Conservation (phyloP, 2,113 vertebrate species). For the Macrotus californicus region DNA sequence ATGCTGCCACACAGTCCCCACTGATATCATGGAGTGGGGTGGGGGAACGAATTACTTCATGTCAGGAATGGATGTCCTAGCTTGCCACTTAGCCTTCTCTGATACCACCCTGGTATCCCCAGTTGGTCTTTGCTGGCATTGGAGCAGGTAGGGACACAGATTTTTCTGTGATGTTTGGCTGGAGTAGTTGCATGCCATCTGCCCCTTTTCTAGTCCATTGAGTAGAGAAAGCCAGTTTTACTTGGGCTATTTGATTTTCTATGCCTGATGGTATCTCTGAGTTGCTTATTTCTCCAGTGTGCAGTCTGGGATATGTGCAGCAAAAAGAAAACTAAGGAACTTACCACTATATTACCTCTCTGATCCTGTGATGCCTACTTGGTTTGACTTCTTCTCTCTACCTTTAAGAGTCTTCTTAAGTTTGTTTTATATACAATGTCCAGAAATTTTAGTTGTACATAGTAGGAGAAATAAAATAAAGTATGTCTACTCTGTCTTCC, state of each 20-base stretch:
- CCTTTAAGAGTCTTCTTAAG: background rate
- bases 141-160: background rate
- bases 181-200: background rate
- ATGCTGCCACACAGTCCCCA: background rate
- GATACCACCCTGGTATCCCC: background rate
- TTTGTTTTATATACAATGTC: background rate
- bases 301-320: background rate
- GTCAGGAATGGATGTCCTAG: background rate
- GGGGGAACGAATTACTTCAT: background rate
- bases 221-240: background rate
- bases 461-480: background rate
- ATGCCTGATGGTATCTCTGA: background rate
- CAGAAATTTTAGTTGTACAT: background rate
- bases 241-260: background rate
- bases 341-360: background rate
- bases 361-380: background rate
- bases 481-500: background rate
- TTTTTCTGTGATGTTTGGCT: background rate
- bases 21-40: background rate
- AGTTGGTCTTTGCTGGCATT: background rate
- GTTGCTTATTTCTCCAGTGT: background rate
- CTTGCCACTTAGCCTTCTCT: background rate
- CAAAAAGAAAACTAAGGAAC: background rate
- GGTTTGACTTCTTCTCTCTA: background rate
- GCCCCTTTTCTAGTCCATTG: background rate